phyloP scores from a whole-genome alignment of 1,140 invertebrate genomes.

The Lepidurus packardi region DNA sequence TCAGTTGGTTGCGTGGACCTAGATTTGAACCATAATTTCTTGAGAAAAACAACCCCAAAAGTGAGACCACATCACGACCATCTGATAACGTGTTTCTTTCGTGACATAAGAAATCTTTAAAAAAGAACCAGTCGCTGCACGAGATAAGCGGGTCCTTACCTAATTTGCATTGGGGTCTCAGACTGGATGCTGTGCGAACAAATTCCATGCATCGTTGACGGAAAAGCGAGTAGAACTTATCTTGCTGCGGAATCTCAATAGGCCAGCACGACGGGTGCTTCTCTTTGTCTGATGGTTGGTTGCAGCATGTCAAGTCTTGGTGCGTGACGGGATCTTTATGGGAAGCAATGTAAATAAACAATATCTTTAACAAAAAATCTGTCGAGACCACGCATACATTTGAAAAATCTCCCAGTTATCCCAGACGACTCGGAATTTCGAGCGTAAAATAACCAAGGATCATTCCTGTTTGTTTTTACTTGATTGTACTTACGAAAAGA shows the following conservation, averaged over 20 bases:
- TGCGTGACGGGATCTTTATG: conserved; percentile 43
- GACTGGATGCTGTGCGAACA: conserved; percentile 47
- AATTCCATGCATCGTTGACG: conserved; percentile 51
- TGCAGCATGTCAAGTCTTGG: conserved; percentile 47
- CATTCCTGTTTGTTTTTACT: not conserved
- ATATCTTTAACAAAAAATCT: not conserved
- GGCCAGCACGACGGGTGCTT: conserved; percentile 46
- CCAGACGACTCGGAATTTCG: not conserved
- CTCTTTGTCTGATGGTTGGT: conserved; percentile 35
- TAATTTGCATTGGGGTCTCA: conserved; percentile 48
- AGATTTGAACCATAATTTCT: conserved; percentile 21
- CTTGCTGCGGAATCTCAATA: conserved; percentile 48
- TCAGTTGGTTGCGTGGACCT: conserved; percentile 50
- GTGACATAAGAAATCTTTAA: not conserved
- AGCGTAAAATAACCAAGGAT: not conserved
- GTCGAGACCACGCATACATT: not conserved
- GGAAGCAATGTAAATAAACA: conserved; percentile 3
- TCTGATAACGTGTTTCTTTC: not conserved
- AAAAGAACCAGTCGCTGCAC: not conserved
- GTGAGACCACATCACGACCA: not conserved
- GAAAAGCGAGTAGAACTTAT: conserved; percentile 50
- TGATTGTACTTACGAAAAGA: not conserved
- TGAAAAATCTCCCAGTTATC: not conserved
- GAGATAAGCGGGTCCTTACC: conserved; percentile 43
- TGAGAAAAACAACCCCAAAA: not conserved